Evolutionary conservation across 2,888 invertebrate species (phyloP), one percentile per base, ranked within the genome.

Genomic region (Marasmarcha lunaedactyla): DNA sequence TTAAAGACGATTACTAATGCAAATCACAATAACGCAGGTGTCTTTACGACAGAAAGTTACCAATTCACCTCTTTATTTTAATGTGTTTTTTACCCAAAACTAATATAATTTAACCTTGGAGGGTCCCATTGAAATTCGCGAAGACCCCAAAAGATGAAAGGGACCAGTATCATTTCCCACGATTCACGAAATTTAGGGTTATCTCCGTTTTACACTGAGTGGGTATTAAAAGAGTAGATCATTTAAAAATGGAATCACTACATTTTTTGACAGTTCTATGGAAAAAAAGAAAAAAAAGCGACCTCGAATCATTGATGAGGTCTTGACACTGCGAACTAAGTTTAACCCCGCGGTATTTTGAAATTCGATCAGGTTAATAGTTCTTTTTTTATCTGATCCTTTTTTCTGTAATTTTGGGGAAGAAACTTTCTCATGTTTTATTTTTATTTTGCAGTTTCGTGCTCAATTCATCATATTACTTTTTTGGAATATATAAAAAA

Each of bases 241-340:
- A 69, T 70, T 77, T 71, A 67, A 67, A 68, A 73, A 60, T 71
- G 68, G 57, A 61, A 57, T 71, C 63, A 63, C 67, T 65, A 52
- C 57, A 53, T 49, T 56, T 62, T 55, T 62, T 50, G 41, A 34
- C 27, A 1, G 15, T 49, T 43, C 37, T 38, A 44, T 40, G 48
- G 2, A 30, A 30, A 30, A 10, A 10, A 30, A 9, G 11, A 10
- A 9, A 4, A 30, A 30, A 30, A 30, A 30, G 10, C 30, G 11
- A 30, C 30, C 78, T 79, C 78, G 63, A 66, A 71, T 68, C 51
- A 49, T n/a, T 73, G 77, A 78, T 77, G 78, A 79, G 79, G 79
- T 79, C 73, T 52, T 65, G 76, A 74, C 70, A 72, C 54, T 63
- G 71, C 65, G 74, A 74, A 70, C 72, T 62, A 51, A 56, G 65